Percentiles rank a stretch among this genome's conserved stretches.
These are phyloP conservation scores for Hipparchia semele DNA, from an alignment of 2,888 invertebrate genomes.

Conservation along the genomic window DNA sequence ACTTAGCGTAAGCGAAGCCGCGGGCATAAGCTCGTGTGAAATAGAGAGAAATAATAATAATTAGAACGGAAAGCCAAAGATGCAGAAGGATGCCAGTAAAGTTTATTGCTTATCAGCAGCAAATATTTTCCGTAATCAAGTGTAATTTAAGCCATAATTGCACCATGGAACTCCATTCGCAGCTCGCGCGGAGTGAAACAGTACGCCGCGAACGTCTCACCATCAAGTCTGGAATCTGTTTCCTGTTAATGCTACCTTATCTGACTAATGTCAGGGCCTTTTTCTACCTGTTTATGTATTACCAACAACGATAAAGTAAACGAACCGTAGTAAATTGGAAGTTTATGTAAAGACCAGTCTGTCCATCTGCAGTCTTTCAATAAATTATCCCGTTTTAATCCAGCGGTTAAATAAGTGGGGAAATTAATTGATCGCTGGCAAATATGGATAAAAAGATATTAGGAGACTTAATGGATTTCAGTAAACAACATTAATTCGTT, in stretches of 20 bases:
- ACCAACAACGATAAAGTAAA: slow-evolving; percentile 8
- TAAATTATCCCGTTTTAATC: slow-evolving; percentile 9
- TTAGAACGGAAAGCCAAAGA: not conserved
- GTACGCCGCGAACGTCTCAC: slow-evolving; percentile 11
- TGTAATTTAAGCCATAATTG: slow-evolving; percentile 16
- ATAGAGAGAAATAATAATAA: too few relatives aligned
- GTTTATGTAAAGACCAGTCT: slow-evolving; percentile 13
- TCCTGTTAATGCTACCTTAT: slow-evolving; percentile 20
- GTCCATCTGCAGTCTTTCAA: not conserved
- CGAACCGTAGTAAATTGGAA: slow-evolving; percentile 18
- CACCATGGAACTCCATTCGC: slow-evolving; percentile 6
- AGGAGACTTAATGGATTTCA: not conserved
- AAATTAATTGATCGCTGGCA: not conserved
- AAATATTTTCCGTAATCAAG: slow-evolving; percentile 9
- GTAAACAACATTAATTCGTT: not conserved
- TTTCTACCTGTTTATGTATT: slow-evolving; percentile 13
- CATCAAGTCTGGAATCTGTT: slow-evolving; percentile 20
- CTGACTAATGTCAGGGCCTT: slow-evolving; percentile 4
- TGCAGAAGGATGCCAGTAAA: not conserved
- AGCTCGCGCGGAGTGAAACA: slow-evolving; percentile 1
- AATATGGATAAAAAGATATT: not conserved
- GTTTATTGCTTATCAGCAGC: slow-evolving; percentile 8
- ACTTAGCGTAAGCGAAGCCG: too few relatives aligned
- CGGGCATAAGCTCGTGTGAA: too few relatives aligned
- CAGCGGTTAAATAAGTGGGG: not conserved